Base-by-base conservation (phyloP, 37 sponge, comb jelly and placozoan species). In the Mnemiopsis leidyi region DNA sequence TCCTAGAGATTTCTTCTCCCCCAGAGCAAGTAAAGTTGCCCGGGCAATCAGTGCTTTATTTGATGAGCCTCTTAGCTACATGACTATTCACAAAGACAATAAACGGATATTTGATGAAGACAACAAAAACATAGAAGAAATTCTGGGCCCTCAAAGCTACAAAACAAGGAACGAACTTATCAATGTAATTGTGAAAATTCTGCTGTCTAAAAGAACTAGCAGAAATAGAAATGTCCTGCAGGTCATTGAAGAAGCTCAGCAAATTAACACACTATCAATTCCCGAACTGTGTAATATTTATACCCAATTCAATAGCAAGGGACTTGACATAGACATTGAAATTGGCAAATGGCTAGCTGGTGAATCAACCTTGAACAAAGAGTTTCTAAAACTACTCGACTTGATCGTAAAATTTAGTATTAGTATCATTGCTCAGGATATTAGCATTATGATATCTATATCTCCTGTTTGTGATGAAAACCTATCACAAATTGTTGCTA, bases 201-300 rank as follows among this genome's bases (percentile, higher is more conserved):
- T 85, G 25, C 40, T 85, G 24, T 40, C 90, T 3, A 32, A 28
- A 28, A 7, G 61, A 0, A 38, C 24, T 40, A 35, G 38, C 3
- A 40, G 35, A 7, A 39, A 33, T 0, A 40, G 90, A n/a, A 85
- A 40, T 85, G 35, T 85, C 24, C 90, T 85, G 0, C 61, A 85
- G 26, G 90, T 85, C 3, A 85, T 85, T n/a, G 90, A 85, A 26
- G 90, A 38, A 21, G 90, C 90, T 40, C 90, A 85, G 48, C 39
- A 37, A n/a, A 38, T 85, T 61, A 85, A 85, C 48, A 13, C 25
- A 3, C 90, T 40, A 9, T 85, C 90, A 5, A 85, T 85, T 18
- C 29, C 90, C 23, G 90, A 77, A 7, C 79, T 77, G 32, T 77
- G 79, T 32, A 33, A 31, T 21, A 77, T 77, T 3, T 77, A 77